phyloP scores from a whole-genome alignment of 2,888 invertebrate genomes.

The Petrolisthes cinctipes region DNA sequence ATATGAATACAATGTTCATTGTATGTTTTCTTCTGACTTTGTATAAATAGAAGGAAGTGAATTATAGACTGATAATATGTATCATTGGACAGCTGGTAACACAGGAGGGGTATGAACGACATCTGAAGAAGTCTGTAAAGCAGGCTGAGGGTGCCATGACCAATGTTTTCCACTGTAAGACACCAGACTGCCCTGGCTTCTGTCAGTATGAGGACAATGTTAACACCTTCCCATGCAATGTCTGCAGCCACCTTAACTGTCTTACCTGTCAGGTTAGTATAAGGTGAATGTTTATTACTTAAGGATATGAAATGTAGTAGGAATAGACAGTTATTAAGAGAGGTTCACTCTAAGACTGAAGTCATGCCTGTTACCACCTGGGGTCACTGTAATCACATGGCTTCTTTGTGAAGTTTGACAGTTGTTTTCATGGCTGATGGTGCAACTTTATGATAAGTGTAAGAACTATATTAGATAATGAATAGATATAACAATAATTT shows the following conservation, averaged over 20 bases:
- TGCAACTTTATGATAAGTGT: neutral
- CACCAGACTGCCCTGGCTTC: conserved; percentile 89
- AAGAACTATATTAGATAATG: conserved; percentile 6
- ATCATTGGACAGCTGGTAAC: conserved; percentile 75
- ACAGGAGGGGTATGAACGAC: conserved; percentile 81
- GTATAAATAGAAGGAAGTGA: neutral
- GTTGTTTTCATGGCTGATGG: too few relatives aligned
- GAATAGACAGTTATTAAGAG: too few relatives aligned
- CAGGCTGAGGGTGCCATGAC: conserved; percentile 83
- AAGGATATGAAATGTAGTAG: too few relatives aligned
- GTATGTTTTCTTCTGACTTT: too few relatives aligned
- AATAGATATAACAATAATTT: conserved; percentile 10
- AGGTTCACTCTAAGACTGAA: too few relatives aligned
- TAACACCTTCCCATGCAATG: conserved; percentile 85
- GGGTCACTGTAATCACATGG: too few relatives aligned
- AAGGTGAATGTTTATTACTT: too few relatives aligned
- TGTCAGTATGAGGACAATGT: conserved; percentile 90
- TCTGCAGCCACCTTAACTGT: conserved; percentile 84
- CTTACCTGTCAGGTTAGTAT: conserved; percentile 82
- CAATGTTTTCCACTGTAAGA: conserved; percentile 89
- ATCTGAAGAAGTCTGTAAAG: conserved; percentile 83
- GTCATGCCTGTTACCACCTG: too few relatives aligned
- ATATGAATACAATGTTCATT: too few relatives aligned
- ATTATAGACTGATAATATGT: neutral
- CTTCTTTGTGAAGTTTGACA: too few relatives aligned